Evolutionary conservation across 2,797 vertebrate genomes (phyloP).

Genomic region (Pagetopsis macropterus): DNA sequence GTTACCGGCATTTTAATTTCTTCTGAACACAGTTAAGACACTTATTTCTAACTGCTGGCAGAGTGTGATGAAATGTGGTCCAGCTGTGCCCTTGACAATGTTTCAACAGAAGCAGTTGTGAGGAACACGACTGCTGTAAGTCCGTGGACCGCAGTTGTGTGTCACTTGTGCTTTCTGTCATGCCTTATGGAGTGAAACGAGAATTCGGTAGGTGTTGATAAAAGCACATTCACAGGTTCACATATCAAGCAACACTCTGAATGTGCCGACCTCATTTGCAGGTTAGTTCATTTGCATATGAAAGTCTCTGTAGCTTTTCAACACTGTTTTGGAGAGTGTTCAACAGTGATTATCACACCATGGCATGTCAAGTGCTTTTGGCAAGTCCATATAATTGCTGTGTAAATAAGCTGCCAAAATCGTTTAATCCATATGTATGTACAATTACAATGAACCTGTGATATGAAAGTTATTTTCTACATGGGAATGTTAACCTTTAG

Average conservation of each 20-base stretch:
- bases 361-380: slow-evolving; percentile 41
- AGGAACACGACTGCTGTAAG: slow-evolving; percentile 21
- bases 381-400: slow-evolving; percentile 39
- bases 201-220: slow-evolving; percentile 31
- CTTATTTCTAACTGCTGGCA: slow-evolving; percentile 16
- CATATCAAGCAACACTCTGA: slow-evolving; percentile 15
- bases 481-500: slow-evolving; percentile 9
- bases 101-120: slow-evolving; percentile 32
- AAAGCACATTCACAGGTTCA: slow-evolving; percentile 20
- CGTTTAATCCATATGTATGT: neutral
- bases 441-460: neutral
- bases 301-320: slow-evolving; percentile 50
- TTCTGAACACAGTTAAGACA: slow-evolving; percentile 20
- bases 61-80: slow-evolving; percentile 38
- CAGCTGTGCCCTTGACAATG: slow-evolving; percentile 55
- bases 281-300: slow-evolving; percentile 61
- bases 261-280: slow-evolving; percentile 47
- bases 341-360: slow-evolving; percentile 50
- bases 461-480: neutral
- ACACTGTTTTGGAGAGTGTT: slow-evolving; percentile 44
- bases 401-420: slow-evolving; percentile 5
- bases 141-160: neutral
- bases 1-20: neutral
- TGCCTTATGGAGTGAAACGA: neutral
- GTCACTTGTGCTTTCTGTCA: slow-evolving; percentile 8